Base-by-base conservation (phyloP, 2,888 invertebrate species). In the Amblyjoppa fuscipennis region DNA sequence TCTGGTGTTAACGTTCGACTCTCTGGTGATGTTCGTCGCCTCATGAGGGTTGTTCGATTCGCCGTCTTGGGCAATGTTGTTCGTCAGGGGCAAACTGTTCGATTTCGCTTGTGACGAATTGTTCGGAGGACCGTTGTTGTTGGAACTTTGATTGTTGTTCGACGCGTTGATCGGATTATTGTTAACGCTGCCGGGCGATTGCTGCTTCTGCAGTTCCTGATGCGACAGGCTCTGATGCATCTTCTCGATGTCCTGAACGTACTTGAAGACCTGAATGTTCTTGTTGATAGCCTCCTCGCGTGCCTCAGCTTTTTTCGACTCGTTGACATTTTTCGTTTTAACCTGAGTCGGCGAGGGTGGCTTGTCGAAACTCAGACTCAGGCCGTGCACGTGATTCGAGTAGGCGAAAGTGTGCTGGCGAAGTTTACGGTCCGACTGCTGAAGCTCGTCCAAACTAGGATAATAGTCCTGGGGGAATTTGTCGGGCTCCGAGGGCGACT, bases 181-280 rank as follows among this genome's bases (percentile, higher is more conserved):
- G 94, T 74, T 75, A 0, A 93, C 51, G 41, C 77, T 74, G 41
- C 75, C 28, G 25, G 77, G 56, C 64, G 20, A 51, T 74, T 87
- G 82, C 68, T 86, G 76, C 78, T 86, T 64, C 79, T 75, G 93
- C 90, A 90, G 94, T 83, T 92, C 91, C 49, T 92, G 91, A 87
- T 93, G 91, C 87, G 93, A 89, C 89, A 94, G 91, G 74, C 94
- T 93, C 83, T 94, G 94, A 86, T 95, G 95, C 93, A 95, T 94
- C 87, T 95, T 95, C 81, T 95, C 95, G 76, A 95, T 94, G 70
- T 95, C 95, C 84, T 95, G 94, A 53, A 95, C 95, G 87, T 95
- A 93, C 68, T 93, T 93, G 31, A 91, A 92, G 3, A 94, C 93
- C 78, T 92, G 93, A 16, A 93, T 92, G 59, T 92, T 93, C 70